Evolutionary conservation across 2,888 invertebrate species (phyloP).

Genomic region (Brenthis ino): DNA sequence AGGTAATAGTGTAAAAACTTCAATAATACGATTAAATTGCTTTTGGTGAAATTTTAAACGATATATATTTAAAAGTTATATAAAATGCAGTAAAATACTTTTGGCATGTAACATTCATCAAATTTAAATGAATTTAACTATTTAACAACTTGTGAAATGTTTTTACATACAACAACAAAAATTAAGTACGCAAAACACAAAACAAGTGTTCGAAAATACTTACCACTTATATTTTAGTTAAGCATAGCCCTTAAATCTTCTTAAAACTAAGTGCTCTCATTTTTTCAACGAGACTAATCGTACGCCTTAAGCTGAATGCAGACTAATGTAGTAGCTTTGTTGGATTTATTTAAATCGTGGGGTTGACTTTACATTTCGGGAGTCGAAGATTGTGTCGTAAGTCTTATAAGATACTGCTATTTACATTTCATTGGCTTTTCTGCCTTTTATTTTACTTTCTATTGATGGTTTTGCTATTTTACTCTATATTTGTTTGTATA

Average conservation of each 20-base stretch:
- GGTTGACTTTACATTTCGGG: constrained; percentile 24
- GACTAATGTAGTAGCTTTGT: constrained; percentile 31
- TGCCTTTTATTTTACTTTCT: no score
- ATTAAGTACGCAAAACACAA: not conserved
- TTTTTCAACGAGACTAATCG: constrained; percentile 50
- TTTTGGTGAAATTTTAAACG: no score
- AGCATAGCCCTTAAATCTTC: constrained; percentile 50
- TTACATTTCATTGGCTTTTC: not conserved
- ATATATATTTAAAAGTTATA: no score
- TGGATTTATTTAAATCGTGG: constrained; percentile 30
- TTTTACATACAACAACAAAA: not conserved
- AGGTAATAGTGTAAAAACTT: no score
- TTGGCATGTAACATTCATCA: no score
- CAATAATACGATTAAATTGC: no score
- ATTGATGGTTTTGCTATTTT: no score
- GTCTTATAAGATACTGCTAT: constrained; percentile 3
- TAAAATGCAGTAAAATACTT: no score
- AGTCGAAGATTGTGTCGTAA: constrained; percentile 23
- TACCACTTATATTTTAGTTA: constrained; percentile 5
- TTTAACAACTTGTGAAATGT: no score
- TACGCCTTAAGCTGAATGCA: constrained; percentile 42
- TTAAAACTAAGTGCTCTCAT: constrained; percentile 51
- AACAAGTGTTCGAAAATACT: constrained; percentile 1
- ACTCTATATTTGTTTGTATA: no score
- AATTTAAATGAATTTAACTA: no score